Conservation (phyloP, 2,888 invertebrate genomes). For the Pseudolycoriella hygida region DNA sequence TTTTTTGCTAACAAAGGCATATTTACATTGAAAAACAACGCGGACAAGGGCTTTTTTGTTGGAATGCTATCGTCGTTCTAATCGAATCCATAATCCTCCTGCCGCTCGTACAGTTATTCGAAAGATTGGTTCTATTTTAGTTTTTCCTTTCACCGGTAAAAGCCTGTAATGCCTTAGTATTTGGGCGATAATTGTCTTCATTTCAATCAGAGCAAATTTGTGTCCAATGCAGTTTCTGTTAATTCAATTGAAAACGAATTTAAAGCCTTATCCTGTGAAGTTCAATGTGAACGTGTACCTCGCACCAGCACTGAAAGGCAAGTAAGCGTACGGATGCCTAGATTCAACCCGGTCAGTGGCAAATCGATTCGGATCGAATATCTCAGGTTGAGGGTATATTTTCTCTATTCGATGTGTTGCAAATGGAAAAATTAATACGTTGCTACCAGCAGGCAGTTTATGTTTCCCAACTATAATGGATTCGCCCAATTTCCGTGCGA, state of each 20-base stretch:
- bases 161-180: constrained; percentile 33
- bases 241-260: background rate
- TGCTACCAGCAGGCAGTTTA: constrained; percentile 34
- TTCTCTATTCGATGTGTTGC: constrained; percentile 36
- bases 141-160: constrained; percentile 31
- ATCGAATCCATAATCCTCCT: constrained; percentile 37
- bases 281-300: constrained; percentile 25
- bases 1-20: no score
- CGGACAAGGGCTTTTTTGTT: no score
- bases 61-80: constrained; percentile 16
- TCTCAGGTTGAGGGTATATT: constrained; percentile 36
- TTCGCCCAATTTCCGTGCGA: constrained; percentile 25
- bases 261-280: constrained; percentile 1
- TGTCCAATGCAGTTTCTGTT: constrained; percentile 29
- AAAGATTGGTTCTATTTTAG: constrained; percentile 31
- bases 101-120: constrained; percentile 37
- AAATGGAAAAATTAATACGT: constrained; percentile 36
- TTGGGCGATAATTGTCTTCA: constrained; percentile 37
- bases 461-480: constrained; percentile 28
- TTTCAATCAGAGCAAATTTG: constrained; percentile 39
- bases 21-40: no score
- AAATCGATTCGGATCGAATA: constrained; percentile 38
- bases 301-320: constrained; percentile 41
- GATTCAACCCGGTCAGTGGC: constrained; percentile 30
- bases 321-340: constrained; percentile 36